Base-by-base conservation (phyloP, 1,140 invertebrate genomes). In the Musca domestica region DNA sequence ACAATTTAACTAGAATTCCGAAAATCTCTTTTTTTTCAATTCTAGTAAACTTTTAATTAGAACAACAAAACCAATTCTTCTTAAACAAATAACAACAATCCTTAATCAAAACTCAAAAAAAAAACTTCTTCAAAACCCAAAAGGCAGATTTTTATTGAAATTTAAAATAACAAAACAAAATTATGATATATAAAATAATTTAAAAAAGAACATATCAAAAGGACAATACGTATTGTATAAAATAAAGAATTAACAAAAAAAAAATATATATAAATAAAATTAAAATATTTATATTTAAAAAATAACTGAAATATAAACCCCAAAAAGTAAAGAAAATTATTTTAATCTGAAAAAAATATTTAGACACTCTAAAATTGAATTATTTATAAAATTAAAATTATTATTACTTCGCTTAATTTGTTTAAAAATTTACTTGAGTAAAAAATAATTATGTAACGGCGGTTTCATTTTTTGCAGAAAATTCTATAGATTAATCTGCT, bases 51-150 rank as follows among this genome's bases (percentile, higher is more conserved):
- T n/a, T 27, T 56, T 9, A 51, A 51, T 61, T 61, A 41, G 15
- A 22, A 27, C n/a, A 49, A 30, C 25, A 70, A 72, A 72, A 70
- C 66, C 71, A 74, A 77, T 77, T 75, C 77, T 77, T 72, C 74
- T 77, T 72, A 75, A 72, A 69, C 71, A 27, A 74, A 65, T 41
- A 25, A 70, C 64, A 64, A 70, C 56, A 34, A 76, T 77, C 74
- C 78, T 74, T 74, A 73, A 76, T 78, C 75, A 58, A 41, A 41
- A 41, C 34, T 41, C n/a, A n/a, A n/a, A n/a, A n/a, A n/a, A 41
- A 5, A 41, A 41, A 5, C 2, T 41, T 41, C 10, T 41, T 41
- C 34, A 41, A 41, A 41, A 9, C n/a, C 2, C 34, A 41, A 41
- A 41, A 41, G 4, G 2, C 34, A 41, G 34, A 41, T 41, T 41